Evolutionary conservation across 2,113 vertebrate species (phyloP).

Genomic region (Reinhardtius hippoglossoides): DNA sequence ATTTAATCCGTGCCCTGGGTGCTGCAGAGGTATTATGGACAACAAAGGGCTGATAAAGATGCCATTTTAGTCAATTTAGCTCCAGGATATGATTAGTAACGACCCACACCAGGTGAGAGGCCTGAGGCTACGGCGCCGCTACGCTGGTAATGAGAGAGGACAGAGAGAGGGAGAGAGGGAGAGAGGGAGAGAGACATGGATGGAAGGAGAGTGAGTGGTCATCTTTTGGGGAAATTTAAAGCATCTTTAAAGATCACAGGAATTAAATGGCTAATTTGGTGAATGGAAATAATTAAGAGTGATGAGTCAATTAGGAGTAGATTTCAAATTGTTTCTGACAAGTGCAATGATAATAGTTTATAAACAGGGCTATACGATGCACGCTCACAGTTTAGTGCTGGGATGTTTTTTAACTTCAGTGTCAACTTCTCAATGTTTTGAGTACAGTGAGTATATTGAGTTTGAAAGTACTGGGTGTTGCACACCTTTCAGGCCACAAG

Average conservation of each 20-base stretch:
- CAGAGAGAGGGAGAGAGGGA: neutral
- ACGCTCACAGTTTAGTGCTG: too few relatives aligned
- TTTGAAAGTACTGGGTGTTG: neutral
- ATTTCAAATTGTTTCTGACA: constrained; percentile 18
- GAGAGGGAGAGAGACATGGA: constrained; percentile 1
- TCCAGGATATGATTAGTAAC: constrained; percentile 70
- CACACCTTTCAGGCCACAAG: neutral
- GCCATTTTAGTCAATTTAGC: constrained; percentile 72
- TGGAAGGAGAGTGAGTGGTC: constrained; percentile 4
- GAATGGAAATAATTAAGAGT: too few relatives aligned
- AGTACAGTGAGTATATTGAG: neutral
- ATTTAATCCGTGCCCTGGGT: constrained; percentile 62
- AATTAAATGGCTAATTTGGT: constrained; percentile 35
- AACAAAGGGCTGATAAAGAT: constrained; percentile 76
- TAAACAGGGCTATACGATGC: constrained; percentile 1
- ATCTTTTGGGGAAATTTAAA: constrained; percentile 15
- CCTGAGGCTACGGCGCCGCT: constrained; percentile 46
- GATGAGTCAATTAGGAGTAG: neutral
- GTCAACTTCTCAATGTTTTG: too few relatives aligned
- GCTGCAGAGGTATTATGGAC: constrained; percentile 62
- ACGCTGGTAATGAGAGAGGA: constrained; percentile 43
- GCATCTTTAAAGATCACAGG: constrained; percentile 24
- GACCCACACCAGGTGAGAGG: constrained; percentile 67
- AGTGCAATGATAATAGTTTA: constrained; percentile 1
- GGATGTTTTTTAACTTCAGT: neutral